Base-by-base conservation (phyloP, 1,140 invertebrate species). In the Trigoniulus corallinus region DNA sequence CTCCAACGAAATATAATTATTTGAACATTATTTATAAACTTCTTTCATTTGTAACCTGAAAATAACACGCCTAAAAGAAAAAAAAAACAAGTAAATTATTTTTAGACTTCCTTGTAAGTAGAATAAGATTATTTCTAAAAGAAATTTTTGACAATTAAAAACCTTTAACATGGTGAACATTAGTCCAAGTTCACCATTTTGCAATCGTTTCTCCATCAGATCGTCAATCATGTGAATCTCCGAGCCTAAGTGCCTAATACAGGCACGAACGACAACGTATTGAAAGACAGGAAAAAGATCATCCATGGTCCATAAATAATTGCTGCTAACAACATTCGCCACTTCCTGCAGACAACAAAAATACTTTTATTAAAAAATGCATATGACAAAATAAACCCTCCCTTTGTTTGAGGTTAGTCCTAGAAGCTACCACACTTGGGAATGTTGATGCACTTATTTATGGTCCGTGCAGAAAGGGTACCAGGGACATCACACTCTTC, bases 141-240 rank as follows among this genome's bases (percentile, higher is more conserved):
- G 12, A 44, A 44, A 21, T 12, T 39, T 39, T 39, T 39, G 12
- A 21, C 4, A 20, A 21, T 24, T 4, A 7, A 34, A 41, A 27
- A 46, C 50, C 26, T 39, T 51, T n/a, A 88, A 67, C 2, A 81
- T 88, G 7, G 83, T 88, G 59, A 87, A 87, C 79, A 86, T 86
- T 54, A 86, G 77, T 15, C 80, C 84, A 46, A 86, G 67, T 65
- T 88, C 83, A 22, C 84, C 84, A 60, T 77, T 75, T 62, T 81
- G 75, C 56, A 82, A 67, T 59, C 76, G 72, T 10, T 72, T 72
- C 60, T 87, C 83, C 67, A 86, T 80, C 56, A 89, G 82, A 64
- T 88, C 81, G 56, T 84, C 78, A 20, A 88, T 80, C 59, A 88
- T 81, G 62, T 84, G 79, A 57, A 88, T 80, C 68, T 88, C 84